These are phyloP conservation scores for Zaprionus ghesquierei DNA, from an alignment of 1,140 invertebrate genomes.

Conservation along the genomic window DNA sequence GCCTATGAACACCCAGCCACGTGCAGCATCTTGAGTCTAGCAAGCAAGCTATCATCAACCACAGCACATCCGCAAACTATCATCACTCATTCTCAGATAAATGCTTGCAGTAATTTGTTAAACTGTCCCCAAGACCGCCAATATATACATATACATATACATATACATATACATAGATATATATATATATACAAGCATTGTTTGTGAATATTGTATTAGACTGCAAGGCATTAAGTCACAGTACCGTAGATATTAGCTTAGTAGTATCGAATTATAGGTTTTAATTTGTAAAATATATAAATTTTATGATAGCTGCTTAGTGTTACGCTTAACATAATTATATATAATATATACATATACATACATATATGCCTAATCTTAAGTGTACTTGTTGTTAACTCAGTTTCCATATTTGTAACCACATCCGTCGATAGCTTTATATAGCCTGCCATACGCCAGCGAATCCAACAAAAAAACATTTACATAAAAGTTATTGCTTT, in stretches of 20 bases:
- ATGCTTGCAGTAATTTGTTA: conserved; percentile 5
- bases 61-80: neutral
- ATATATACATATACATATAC: conserved; percentile 26
- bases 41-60: conserved; percentile 11
- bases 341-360: neutral
- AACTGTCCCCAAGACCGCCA: conserved; percentile 29
- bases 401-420: neutral
- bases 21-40: neutral
- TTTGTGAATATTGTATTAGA: conserved; percentile 10
- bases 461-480: neutral
- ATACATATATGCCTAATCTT: neutral
- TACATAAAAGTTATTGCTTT: conserved; percentile 1
- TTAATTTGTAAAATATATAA: conserved; percentile 23
- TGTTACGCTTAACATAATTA: neutral
- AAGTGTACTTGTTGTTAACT: neutral
- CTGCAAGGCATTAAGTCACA: neutral
- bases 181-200: conserved; percentile 22
- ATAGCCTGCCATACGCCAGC: neutral
- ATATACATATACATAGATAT: conserved; percentile 26
- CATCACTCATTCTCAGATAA: conserved; percentile 31
- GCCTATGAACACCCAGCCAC: conserved; percentile 9
- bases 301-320: conserved; percentile 2
- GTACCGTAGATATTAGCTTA: conserved; percentile 2
- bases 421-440: neutral
- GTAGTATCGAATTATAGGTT: conserved; percentile 9